Conservation (phyloP, 92 coral and sea anemone species). For the Scolanthus callimorphus region DNA sequence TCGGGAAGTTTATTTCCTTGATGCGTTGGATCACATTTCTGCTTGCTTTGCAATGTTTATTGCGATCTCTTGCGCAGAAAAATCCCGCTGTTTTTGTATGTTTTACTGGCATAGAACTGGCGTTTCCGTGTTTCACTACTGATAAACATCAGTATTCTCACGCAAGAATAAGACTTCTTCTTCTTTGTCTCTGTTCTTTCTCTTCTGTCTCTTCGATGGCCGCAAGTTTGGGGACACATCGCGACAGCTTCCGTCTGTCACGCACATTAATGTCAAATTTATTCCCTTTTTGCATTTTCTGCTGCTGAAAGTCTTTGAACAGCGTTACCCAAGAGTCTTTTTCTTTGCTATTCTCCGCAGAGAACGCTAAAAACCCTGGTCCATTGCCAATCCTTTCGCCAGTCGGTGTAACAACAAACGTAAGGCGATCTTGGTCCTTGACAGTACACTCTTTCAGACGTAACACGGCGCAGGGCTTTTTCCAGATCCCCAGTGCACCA, state of each 20-base stretch:
- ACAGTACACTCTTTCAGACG: slow-evolving; percentile 56
- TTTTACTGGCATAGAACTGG: too few relatives aligned
- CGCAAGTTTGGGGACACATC: slow-evolving; percentile 39
- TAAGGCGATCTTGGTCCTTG: slow-evolving; percentile 43
- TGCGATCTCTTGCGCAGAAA: too few relatives aligned
- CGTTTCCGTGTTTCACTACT: background rate
- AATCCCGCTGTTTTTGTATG: too few relatives aligned
- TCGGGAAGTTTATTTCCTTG: background rate
- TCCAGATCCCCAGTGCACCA: slow-evolving; percentile 64
- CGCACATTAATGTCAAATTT: background rate
- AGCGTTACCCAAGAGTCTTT: slow-evolving; percentile 64
- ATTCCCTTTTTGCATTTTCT: slow-evolving; percentile 19
- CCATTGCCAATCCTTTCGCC: slow-evolving; percentile 80
- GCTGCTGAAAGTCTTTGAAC: slow-evolving; percentile 28
- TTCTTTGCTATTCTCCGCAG: slow-evolving; percentile 54
- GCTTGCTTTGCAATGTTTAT: too few relatives aligned
- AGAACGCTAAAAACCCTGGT: slow-evolving; percentile 48
- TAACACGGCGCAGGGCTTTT: slow-evolving; percentile 73
- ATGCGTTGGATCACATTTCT: background rate
- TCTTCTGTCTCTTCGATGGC: slow-evolving; percentile 65
- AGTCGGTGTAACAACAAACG: slow-evolving; percentile 62
- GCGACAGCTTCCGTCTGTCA: slow-evolving; percentile 21
- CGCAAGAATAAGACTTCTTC: slow-evolving; percentile 42
- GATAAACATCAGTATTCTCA: background rate
- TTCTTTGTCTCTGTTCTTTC: slow-evolving; percentile 32